These are phyloP conservation scores for Manacus vitellinus DNA, from an alignment of 2,113 vertebrate genomes.

Conservation along the genomic window DNA sequence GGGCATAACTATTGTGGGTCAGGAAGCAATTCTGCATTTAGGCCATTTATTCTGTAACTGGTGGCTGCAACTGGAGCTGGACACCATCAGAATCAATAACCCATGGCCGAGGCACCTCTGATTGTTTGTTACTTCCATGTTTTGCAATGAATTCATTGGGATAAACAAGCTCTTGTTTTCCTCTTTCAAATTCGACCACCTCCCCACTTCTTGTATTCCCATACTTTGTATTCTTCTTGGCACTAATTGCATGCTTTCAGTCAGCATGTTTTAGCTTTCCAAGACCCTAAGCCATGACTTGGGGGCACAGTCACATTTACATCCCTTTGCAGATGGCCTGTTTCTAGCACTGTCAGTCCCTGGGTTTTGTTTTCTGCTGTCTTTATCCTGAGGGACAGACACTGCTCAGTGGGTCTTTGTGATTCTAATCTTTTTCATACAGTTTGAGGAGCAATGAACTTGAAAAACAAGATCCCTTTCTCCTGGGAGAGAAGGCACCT, in stretches of 20 bases:
- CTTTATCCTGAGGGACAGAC: constrained; percentile 57
- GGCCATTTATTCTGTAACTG: background rate
- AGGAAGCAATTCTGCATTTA: background rate
- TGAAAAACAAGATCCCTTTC: constrained; percentile 61
- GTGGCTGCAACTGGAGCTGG: background rate
- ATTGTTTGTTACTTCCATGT: constrained; percentile 22
- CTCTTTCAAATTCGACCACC: background rate
- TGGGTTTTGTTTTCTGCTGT: constrained; percentile 37
- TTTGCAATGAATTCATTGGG: constrained; percentile 1
- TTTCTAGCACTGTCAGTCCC: constrained; percentile 38
- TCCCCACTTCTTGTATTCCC: constrained; percentile 39
- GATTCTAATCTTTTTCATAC: constrained; percentile 66
- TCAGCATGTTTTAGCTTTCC: constrained; percentile 34
- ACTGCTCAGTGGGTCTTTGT: constrained; percentile 56
- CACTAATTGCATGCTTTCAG: constrained; percentile 9
- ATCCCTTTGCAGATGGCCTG: constrained; percentile 60
- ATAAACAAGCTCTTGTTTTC: constrained; percentile 51
- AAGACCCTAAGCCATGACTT: background rate
- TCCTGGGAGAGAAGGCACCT: constrained; percentile 46
- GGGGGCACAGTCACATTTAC: constrained; percentile 53
- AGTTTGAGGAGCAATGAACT: constrained; percentile 56
- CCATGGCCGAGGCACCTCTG: background rate
- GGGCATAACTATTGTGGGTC: background rate
- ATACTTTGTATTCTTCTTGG: constrained; percentile 55
- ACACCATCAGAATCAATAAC: background rate